These are phyloP conservation scores for Argya squamiceps DNA, from an alignment of 2,797 vertebrate species.

Conservation along the genomic window DNA sequence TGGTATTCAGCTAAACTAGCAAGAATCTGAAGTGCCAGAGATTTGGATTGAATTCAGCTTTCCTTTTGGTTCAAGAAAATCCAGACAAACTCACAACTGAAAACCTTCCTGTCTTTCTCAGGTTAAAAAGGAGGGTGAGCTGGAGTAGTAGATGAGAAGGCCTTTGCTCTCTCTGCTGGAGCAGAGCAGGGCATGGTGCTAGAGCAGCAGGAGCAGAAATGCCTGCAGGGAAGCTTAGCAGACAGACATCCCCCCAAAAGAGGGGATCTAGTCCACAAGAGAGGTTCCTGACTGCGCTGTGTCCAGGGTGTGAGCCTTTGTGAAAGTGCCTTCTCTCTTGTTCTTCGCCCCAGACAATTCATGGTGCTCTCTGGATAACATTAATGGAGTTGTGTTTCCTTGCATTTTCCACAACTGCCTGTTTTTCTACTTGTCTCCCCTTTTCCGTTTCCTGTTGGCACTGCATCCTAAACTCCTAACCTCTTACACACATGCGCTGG, in stretches of 20 bases:
- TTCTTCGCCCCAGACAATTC: neutral
- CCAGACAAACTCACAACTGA: neutral
- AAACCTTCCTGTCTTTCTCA: neutral
- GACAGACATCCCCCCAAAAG: neutral
- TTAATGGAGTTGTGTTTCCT: neutral
- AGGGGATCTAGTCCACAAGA: neutral
- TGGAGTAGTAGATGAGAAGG: neutral
- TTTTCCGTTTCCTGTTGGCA: conserved; percentile 53
- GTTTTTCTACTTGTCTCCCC: conserved; percentile 40
- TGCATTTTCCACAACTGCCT: neutral
- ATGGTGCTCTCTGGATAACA: neutral
- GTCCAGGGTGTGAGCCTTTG: neutral
- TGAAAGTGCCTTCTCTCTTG: neutral
- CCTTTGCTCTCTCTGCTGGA: neutral
- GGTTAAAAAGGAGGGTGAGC: neutral
- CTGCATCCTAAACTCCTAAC: neutral
- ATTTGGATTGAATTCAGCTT: neutral
- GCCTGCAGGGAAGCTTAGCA: neutral
- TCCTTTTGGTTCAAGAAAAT: neutral
- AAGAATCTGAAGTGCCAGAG: neutral
- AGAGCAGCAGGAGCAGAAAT: neutral
- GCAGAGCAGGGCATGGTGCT: accelerated
- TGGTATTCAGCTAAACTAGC: neutral
- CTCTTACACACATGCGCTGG: neutral
- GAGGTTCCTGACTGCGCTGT: neutral